A percentile compares a stretch with the other conserved stretches of the same genome.
Evolutionary conservation across 2,797 vertebrate species (phyloP).

Genomic region (Numenius phaeopus): DNA sequence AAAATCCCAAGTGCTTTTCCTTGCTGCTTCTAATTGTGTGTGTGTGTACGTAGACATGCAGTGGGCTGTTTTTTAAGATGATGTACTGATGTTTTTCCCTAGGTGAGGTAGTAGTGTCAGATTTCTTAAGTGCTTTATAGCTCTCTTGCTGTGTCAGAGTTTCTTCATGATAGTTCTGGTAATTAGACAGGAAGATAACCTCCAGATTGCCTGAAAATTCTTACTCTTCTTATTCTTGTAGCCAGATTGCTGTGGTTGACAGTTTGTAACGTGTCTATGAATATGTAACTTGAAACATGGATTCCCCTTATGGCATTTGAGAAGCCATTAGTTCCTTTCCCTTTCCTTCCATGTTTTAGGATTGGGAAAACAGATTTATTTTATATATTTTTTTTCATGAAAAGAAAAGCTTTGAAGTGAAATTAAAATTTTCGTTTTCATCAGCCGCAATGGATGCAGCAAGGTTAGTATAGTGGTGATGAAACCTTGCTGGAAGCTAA

Average conservation of each 20-base stretch:
- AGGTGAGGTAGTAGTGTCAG: neutral
- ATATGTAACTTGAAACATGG: neutral
- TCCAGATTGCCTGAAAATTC: neutral
- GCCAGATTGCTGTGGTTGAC: neutral
- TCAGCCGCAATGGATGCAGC: neutral
- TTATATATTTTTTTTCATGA: neutral
- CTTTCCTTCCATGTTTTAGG: neutral
- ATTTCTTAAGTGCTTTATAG: neutral
- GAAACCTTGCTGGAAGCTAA: neutral
- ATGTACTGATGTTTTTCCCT: neutral
- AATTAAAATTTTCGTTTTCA: neutral
- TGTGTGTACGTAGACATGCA: neutral
- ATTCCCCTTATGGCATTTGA: neutral
- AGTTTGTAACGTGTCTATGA: neutral
- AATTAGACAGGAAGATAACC: neutral
- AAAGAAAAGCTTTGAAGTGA: neutral
- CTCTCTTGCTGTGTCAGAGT: neutral
- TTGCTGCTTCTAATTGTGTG: neutral
- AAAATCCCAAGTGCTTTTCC: neutral
- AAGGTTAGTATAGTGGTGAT: neutral
- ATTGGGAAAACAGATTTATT: neutral
- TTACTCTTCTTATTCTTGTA: neutral
- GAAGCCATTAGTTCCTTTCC: neutral
- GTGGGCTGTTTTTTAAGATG: neutral
- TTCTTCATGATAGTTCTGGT: neutral